Conservation (phyloP, 2,797 vertebrate species). For the Clangula hyemalis region DNA sequence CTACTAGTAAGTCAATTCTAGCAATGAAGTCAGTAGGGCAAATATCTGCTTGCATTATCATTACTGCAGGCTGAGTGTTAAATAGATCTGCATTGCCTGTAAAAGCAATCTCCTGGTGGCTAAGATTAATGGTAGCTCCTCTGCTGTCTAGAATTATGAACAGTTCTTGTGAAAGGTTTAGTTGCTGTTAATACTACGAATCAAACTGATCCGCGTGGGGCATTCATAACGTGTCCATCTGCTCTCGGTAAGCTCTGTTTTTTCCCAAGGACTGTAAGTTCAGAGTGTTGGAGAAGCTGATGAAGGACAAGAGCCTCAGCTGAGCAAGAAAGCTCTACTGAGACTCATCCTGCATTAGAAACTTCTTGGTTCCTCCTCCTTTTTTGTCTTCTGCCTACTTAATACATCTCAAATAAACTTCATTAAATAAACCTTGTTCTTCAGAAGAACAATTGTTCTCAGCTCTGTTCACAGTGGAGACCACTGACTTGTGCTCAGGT, state of each 20-base stretch:
- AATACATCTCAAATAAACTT: background rate
- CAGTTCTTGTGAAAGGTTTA: background rate
- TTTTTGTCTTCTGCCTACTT: background rate
- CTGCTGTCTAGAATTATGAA: background rate
- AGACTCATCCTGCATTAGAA: background rate
- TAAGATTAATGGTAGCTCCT: background rate
- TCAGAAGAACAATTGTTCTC: background rate
- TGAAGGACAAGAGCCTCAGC: background rate
- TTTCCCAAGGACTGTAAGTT: background rate
- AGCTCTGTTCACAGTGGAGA: background rate
- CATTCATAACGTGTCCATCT: accelerated
- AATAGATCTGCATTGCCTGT: background rate
- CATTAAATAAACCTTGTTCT: background rate
- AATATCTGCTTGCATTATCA: background rate
- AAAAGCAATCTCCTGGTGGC: background rate
- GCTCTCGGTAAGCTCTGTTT: background rate
- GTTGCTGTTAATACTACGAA: background rate
- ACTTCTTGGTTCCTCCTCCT: background rate
- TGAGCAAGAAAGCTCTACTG: background rate
- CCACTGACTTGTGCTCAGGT: background rate
- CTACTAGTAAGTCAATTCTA: background rate
- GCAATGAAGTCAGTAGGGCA: background rate
- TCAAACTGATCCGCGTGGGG: background rate
- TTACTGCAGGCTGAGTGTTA: conserved; percentile 1
- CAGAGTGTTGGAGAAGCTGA: background rate